Evolutionary conservation across 2,888 invertebrate genomes (phyloP), one percentile per base, ranked within the genome.

Genomic region (Troides aeacus): DNA sequence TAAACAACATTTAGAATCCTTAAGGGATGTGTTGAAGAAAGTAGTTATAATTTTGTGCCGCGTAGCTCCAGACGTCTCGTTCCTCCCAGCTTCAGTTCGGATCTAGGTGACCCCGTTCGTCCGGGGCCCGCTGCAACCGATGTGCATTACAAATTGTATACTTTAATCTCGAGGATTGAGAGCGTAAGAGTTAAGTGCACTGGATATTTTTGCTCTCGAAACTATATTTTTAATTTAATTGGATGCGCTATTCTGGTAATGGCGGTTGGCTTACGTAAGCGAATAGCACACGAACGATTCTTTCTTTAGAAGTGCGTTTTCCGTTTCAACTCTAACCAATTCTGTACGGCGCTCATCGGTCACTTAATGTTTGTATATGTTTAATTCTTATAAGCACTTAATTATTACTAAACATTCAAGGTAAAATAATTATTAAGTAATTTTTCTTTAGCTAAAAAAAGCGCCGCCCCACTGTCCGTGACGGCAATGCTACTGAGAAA

Each of bases 141-240:
- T 79, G 78, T 76, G 78, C 77, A 81, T 84, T 84, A 83, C 81
- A 81, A 83, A 87, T 83, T 85, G 83, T 80, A 83, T 80, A 72
- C 74, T 74, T 77, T 76, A 74, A 76, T 73, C 74, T 75, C 69
- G 69, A 46, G 67, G 74, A 72, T 74, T 73, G 72, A 64, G 62
- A 63, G 70, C 24, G 64, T 70, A 63, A 64, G 64, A 70, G 69
- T 69, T 69, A 61, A 69, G 61, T 67, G 70, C 60, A 61, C 30
- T 24, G 23, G 59, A 70, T 66, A 70, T 70, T 70, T 70, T 66
- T 50, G 42, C 69, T 65, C 63, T 64, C 61, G 67, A 67, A 60
- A 64, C 50, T 42, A 60, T 70, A 57, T 70, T 70, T 66, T 70
- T 67, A 67, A 61, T 70, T 70, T 67, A 70, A 66, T 64, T 66